Evolutionary conservation across 2,888 invertebrate species (phyloP).

Genomic region (Allygus modestus): DNA sequence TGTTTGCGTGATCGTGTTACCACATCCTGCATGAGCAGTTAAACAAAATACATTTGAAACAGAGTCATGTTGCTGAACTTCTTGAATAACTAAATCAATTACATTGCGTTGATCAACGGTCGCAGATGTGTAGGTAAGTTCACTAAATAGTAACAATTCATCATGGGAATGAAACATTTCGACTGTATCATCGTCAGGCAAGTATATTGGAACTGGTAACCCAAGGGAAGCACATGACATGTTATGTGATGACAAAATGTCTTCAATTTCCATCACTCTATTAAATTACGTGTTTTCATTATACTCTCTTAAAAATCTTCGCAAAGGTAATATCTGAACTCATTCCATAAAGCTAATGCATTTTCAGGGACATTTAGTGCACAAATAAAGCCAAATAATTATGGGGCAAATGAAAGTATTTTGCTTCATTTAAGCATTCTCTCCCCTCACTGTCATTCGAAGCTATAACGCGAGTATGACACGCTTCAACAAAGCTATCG

Average conservation of each 20-base stretch:
- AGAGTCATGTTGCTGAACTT: neutral
- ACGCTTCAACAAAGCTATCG: neutral
- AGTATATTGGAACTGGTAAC: neutral
- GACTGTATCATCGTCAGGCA: conserved; percentile 36
- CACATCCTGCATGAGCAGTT: conserved; percentile 39
- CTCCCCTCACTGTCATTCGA: conserved; percentile 37
- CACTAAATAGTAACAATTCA: conserved; percentile 34
- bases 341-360: conserved; percentile 16
- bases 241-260: conserved; percentile 28
- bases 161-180: conserved; percentile 11
- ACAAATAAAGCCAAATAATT: conserved; percentile 42
- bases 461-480: conserved; percentile 21
- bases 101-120: conserved; percentile 21
- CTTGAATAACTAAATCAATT: neutral
- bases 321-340: neutral
- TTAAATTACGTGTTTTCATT: neutral
- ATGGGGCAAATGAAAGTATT: conserved; percentile 4
- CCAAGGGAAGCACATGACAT: conserved; percentile 29
- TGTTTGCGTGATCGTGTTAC: conserved; percentile 15
- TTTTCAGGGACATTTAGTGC: conserved; percentile 22
- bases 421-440: conserved; percentile 16
- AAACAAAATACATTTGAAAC: conserved; percentile 36
- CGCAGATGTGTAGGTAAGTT: conserved; percentile 34
- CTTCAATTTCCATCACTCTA: neutral
- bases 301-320: conserved; percentile 16